Base-by-base conservation (phyloP, 2,888 invertebrate genomes). In the Nephrocerus scutellatus region DNA sequence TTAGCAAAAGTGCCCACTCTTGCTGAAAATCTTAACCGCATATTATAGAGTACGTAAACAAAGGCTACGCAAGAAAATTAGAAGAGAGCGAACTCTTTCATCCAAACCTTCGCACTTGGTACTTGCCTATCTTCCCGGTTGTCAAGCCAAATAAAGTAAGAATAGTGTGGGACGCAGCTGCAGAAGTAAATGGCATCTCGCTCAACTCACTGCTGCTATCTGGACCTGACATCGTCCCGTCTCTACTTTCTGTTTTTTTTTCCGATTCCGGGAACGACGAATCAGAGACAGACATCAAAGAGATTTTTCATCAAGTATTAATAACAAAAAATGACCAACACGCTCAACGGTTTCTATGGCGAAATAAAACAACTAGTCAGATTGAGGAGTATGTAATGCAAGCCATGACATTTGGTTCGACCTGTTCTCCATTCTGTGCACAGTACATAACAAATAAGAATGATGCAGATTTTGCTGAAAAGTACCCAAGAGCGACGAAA, bases 121-220 rank as follows among this genome's bases (percentile, higher is more conserved):
- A 55, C 30, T 32, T 56, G 10, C 56, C 55, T 2, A 52, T 56
- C 14, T 56, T 59, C 35, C 46, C 48, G 5, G 57, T 56, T 1
- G 50, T 48, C 21, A 58, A 60, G 31, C 49, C 45, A 20, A 49
- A 50, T 23, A 49, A 54, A 39, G 29, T 55, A 0, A 42, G 61
- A 15, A 36, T 62, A 5, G 59, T 62, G 2, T 60, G 50, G 47
- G 60, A 62, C 43, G 60, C 62, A 5, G 59, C 59, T 2, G 59
- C 56, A 4, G 51, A 45, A 13, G 43, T 41, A 5, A 30, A 52
- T 6, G 56, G 54, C 6, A 22, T 50, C 1, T 50, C 50, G 3
- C 37, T 62, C 7, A 63, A 63, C 38, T 53, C 53, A 8, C 21
- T 48, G 5, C 33, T 67, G 6, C 21, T 62, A 4, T 50, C 47